Conservation (phyloP, 2,888 invertebrate genomes). For the Azorinus chamasolen region DNA sequence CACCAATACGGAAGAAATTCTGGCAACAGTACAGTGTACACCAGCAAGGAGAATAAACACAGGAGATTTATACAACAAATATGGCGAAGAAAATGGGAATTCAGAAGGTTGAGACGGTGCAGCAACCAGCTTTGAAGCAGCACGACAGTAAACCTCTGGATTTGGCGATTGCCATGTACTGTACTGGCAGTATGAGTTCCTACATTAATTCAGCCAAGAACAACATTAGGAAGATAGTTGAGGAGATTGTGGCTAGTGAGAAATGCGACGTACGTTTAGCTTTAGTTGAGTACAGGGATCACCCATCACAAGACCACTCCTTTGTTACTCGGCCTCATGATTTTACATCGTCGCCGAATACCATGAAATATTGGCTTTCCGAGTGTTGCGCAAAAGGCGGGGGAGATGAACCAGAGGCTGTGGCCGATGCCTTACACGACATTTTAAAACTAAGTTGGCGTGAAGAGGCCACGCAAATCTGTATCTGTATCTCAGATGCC, state of each 20-base stretch:
- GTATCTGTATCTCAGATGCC: conserved; percentile 82
- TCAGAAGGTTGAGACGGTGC: conserved; percentile 21
- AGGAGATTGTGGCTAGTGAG: conserved; percentile 80
- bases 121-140: conserved; percentile 66
- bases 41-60: no score
- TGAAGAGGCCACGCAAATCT: conserved; percentile 80
- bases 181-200: conserved; percentile 82
- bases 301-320: conserved; percentile 80
- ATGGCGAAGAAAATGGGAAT: conserved; percentile 16
- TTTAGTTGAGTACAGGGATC: conserved; percentile 83
- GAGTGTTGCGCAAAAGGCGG: conserved; percentile 78
- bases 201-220: conserved; percentile 79
- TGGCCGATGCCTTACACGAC: conserved; percentile 82
- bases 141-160: conserved; percentile 79
- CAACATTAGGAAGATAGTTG: conserved; percentile 80
- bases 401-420: conserved; percentile 82
- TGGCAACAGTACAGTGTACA: no score
- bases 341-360: conserved; percentile 77
- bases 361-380: conserved; percentile 80
- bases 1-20: no score
- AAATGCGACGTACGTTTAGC: conserved; percentile 80
- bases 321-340: conserved; percentile 81
- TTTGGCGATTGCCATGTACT: conserved; percentile 84
- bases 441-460: conserved; percentile 81
- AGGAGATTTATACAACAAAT: conserved; percentile 5